Conservation (phyloP, 2,888 invertebrate genomes). For the Tanytarsus gracilentus region DNA sequence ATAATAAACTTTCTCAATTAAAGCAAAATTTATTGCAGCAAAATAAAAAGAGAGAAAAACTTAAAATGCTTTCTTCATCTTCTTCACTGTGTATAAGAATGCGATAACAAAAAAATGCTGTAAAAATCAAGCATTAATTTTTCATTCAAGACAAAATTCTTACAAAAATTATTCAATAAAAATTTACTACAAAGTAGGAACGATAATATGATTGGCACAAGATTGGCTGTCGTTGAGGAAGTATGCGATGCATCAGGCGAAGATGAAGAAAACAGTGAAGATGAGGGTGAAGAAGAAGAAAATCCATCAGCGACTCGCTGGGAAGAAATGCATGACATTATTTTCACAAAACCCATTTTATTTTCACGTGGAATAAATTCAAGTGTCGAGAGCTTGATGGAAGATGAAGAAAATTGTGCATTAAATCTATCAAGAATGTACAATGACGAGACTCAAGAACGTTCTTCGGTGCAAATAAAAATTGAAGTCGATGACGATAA, state of each 20-base stretch:
- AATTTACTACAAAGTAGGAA: not conserved
- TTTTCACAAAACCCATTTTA: not conserved
- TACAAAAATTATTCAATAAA: not conserved
- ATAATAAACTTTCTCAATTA: too few relatives aligned
- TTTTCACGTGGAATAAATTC: not conserved
- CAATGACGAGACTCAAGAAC: not conserved
- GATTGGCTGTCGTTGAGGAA: conserved; percentile 11
- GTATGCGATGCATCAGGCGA: not conserved
- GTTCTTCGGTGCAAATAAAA: too few relatives aligned
- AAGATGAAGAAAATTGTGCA: conserved; percentile 19
- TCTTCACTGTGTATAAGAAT: too few relatives aligned
- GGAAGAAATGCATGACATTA: conserved; percentile 24
- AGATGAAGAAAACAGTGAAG: not conserved
- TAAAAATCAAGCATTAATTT: too few relatives aligned
- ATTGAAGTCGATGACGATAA: too few relatives aligned
- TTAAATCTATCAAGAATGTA: conserved; percentile 24
- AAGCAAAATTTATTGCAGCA: too few relatives aligned
- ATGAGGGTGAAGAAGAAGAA: not conserved
- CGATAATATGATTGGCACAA: conserved; percentile 3
- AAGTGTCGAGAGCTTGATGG: conserved; percentile 19
- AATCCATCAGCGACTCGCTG: not conserved
- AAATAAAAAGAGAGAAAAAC: too few relatives aligned
- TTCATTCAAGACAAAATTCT: not conserved
- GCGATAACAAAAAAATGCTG: too few relatives aligned
- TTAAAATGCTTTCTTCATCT: too few relatives aligned